Conservation (phyloP, 1,140 invertebrate genomes). For the Alviniconcha marisindica region DNA sequence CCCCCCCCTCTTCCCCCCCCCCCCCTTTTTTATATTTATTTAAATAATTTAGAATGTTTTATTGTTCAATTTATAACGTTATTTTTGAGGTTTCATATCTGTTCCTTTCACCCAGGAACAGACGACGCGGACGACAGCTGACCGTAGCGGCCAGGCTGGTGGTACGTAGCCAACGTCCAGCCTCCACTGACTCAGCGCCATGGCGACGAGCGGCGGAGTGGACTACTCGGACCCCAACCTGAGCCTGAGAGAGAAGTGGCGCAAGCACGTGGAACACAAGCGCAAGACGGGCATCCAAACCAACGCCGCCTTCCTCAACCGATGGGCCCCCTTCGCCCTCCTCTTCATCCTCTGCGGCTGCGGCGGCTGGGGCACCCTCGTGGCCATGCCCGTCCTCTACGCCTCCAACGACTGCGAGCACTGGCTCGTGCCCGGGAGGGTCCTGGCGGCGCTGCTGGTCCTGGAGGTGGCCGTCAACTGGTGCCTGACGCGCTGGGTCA, state of each 20-base stretch:
- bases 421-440: background rate
- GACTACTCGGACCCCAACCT: background rate
- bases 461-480: constrained; percentile 48
- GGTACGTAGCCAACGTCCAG: too few species aligned
- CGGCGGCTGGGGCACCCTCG: constrained; percentile 14
- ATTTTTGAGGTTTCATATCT: too few species aligned
- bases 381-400: constrained; percentile 37
- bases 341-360: constrained; percentile 13
- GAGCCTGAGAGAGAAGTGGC: constrained; percentile 13
- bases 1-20: too few species aligned
- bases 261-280: background rate
- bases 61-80: too few species aligned
- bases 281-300: background rate
- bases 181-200: too few species aligned
- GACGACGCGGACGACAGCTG: too few species aligned
- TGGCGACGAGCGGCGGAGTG: too few species aligned
- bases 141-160: too few species aligned
- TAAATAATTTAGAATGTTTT: too few species aligned
- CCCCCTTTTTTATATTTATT: too few species aligned
- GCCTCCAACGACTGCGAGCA: background rate
- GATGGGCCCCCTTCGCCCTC: constrained; percentile 12
- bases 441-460: constrained; percentile 39
- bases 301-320: constrained; percentile 6
- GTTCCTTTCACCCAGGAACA: too few species aligned
- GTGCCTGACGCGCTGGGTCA: constrained; percentile 47